Evolutionary conservation across 1,140 invertebrate species (phyloP).

Genomic region (Trachymyrmex septentrionalis): DNA sequence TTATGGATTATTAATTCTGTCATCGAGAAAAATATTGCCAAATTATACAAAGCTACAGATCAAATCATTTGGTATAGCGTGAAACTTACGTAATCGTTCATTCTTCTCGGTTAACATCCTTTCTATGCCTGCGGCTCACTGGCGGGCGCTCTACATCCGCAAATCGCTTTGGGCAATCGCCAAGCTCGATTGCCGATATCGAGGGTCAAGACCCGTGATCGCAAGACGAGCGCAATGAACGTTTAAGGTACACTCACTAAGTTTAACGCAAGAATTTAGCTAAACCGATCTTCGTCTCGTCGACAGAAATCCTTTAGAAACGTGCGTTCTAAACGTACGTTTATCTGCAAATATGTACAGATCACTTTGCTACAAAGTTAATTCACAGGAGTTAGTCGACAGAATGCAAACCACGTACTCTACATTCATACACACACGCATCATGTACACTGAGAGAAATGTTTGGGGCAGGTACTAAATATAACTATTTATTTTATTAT

Average conservation of each 20-base stretch:
- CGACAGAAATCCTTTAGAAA: not conserved
- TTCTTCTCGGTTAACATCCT: conserved; percentile 62
- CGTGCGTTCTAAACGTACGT: not conserved
- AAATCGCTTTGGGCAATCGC: conserved; percentile 77
- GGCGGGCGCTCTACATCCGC: conserved; percentile 55
- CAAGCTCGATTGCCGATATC: conserved; percentile 77
- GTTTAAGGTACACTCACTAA: conserved; percentile 18
- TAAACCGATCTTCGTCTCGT: not conserved
- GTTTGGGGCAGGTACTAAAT: too few species aligned
- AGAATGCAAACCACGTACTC: not conserved
- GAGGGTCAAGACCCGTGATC: conserved; percentile 68
- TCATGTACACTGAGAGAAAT: not conserved
- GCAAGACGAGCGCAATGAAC: conserved; percentile 37
- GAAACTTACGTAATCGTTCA: conserved; percentile 32
- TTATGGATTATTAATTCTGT: not conserved
- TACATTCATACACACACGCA: not conserved
- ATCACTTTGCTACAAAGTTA: conserved; percentile 25
- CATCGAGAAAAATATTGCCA: not conserved
- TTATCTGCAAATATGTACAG: not conserved
- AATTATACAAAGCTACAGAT: not conserved
- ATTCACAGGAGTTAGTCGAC: not conserved
- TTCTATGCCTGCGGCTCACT: conserved; percentile 58
- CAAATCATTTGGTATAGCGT: not conserved
- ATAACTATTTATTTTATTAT: too few species aligned
- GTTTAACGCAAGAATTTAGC: not conserved